Conservation (phyloP, 2,797 vertebrate species). For the Sebastes goodei region DNA sequence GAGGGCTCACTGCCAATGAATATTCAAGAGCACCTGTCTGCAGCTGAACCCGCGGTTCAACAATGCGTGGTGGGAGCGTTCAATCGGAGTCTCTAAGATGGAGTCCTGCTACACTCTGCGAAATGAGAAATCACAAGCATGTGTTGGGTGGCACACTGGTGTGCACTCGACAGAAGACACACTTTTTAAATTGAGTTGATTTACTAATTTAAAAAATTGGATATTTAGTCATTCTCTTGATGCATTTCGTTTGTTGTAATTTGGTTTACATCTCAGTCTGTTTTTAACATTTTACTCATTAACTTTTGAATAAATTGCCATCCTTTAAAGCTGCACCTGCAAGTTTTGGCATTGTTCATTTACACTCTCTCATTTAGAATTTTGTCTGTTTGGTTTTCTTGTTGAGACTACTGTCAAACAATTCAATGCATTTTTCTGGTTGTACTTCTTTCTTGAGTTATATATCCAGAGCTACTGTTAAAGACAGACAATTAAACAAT, state of each 20-base stretch:
- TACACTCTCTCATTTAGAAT: neutral
- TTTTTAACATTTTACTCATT: neutral
- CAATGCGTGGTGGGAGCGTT: slow-evolving; percentile 60
- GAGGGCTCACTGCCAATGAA: slow-evolving; percentile 66
- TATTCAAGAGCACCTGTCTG: slow-evolving; percentile 80
- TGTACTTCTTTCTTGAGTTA: neutral
- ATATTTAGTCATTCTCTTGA: neutral
- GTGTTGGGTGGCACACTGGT: neutral
- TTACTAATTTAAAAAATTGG: neutral
- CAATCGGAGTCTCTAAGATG: slow-evolving; percentile 45
- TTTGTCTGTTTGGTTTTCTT: neutral
- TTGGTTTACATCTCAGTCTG: neutral
- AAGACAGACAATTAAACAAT: neutral
- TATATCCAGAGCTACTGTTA: neutral
- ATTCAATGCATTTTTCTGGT: neutral
- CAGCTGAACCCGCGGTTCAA: slow-evolving; percentile 50
- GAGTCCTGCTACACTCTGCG: slow-evolving; percentile 32
- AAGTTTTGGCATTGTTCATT: neutral
- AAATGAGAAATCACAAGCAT: slow-evolving; percentile 26
- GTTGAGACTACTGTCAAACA: neutral
- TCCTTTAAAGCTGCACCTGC: neutral
- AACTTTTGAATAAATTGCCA: neutral
- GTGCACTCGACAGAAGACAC: neutral
- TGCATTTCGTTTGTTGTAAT: neutral
- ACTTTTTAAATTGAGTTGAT: neutral